Evolutionary conservation across 2,888 invertebrate genomes (phyloP).

Genomic region (Trichacis sp.): DNA sequence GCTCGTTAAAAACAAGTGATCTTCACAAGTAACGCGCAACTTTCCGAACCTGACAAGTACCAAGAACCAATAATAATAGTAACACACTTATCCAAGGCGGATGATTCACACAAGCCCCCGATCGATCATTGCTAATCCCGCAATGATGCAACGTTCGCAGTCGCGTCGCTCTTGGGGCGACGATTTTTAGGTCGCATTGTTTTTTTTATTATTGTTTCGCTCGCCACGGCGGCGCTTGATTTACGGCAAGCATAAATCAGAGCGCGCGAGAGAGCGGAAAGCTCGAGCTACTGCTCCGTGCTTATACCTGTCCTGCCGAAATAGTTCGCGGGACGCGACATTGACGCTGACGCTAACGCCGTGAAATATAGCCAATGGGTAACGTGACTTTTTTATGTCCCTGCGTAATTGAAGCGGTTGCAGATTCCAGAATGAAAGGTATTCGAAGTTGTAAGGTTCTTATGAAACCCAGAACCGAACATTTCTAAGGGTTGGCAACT

Average conservation of each 20-base stretch:
- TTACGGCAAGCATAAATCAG: conserved; percentile 57
- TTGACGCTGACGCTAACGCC: conserved; percentile 40
- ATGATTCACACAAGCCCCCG: conserved; percentile 16
- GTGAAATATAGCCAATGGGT: neutral
- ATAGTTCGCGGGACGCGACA: conserved; percentile 56
- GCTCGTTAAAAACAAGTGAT: too few species aligned
- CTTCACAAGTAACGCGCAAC: too few species aligned
- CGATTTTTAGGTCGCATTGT: conserved; percentile 47
- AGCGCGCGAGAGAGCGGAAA: conserved; percentile 48
- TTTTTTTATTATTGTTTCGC: conserved; percentile 57
- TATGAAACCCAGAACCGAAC: too few species aligned
- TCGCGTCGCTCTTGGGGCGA: too few species aligned
- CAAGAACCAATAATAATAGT: conserved; percentile 24
- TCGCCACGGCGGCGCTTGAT: conserved; percentile 50
- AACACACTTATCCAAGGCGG: conserved; percentile 19
- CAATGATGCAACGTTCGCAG: conserved; percentile 1
- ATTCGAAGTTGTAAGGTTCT: too few species aligned
- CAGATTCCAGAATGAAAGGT: too few species aligned
- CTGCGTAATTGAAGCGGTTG: too few species aligned
- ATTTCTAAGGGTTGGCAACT: too few species aligned
- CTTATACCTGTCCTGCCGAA: conserved; percentile 51
- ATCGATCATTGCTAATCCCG: conserved; percentile 22
- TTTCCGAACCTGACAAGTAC: too few species aligned
- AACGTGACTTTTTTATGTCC: neutral
- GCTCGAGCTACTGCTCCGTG: conserved; percentile 40